Conservation (phyloP, 2,797 vertebrate species). For the Linurgus olivaceus region DNA sequence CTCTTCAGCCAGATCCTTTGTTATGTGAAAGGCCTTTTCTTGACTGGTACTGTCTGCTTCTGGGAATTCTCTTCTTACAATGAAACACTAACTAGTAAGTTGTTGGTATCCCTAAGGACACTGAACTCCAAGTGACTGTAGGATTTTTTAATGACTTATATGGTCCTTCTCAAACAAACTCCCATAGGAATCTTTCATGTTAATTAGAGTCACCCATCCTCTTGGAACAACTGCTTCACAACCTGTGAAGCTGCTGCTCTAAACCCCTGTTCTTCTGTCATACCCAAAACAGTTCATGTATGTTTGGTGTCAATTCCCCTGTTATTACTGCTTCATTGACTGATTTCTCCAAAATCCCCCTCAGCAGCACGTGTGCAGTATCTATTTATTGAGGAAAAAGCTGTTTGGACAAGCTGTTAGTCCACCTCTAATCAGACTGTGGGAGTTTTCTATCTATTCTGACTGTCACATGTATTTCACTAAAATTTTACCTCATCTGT, state of each 20-base stretch:
- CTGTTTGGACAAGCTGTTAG: neutral
- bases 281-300: neutral
- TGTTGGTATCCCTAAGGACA: neutral
- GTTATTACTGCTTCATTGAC: neutral
- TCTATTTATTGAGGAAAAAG: neutral
- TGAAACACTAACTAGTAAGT: neutral
- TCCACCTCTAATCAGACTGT: neutral
- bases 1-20: neutral
- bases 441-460: neutral
- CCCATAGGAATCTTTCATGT: neutral
- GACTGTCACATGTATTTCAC: neutral
- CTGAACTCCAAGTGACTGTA: neutral
- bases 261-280: neutral
- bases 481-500: neutral
- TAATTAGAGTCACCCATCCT: neutral
- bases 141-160: neutral
- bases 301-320: neutral
- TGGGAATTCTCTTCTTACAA: neutral
- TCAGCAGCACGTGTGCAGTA: neutral
- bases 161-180: neutral
- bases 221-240: neutral
- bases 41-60: neutral
- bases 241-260: neutral
- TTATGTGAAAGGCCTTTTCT: neutral
- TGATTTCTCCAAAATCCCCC: neutral